These are phyloP conservation scores for Periphyllus acericola DNA, from an alignment of 2,888 invertebrate species.

Conservation along the genomic window DNA sequence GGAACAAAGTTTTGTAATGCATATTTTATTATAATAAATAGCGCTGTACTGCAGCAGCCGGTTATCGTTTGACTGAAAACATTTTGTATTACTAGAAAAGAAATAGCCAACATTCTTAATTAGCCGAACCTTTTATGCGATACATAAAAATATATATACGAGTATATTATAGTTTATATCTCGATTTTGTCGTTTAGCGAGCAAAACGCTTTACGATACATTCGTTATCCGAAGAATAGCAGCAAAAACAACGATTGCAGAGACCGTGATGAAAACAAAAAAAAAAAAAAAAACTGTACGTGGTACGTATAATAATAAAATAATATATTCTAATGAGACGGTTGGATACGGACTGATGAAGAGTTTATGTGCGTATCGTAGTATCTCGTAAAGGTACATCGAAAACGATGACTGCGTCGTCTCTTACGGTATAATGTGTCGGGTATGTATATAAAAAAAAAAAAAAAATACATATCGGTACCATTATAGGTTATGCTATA, in stretches of 20 bases:
- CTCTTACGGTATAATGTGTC: neutral
- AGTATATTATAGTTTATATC: neutral
- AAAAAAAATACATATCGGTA: neutral
- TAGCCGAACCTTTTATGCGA: neutral
- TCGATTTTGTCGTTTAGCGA: neutral
- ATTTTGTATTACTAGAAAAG: neutral
- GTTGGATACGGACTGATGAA: neutral
- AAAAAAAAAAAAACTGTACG: neutral
- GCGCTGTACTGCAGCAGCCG: neutral
- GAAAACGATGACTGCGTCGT: neutral
- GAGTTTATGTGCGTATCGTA: neutral
- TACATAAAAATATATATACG: neutral
- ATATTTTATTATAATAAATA: neutral
- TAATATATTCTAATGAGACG: slow-evolving; percentile 1
- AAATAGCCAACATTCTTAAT: neutral
- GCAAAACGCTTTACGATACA: neutral
- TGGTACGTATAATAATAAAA: neutral
- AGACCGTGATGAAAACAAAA: neutral
- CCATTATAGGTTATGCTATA: neutral
- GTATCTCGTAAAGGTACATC: neutral
- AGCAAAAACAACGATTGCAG: neutral
- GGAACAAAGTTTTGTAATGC: neutral
- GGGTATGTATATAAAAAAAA: neutral
- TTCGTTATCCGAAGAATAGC: neutral
- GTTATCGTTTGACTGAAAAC: slow-evolving; percentile 4